Evolutionary conservation across 2,888 invertebrate genomes (phyloP).

Genomic region (Eurytoma californica): DNA sequence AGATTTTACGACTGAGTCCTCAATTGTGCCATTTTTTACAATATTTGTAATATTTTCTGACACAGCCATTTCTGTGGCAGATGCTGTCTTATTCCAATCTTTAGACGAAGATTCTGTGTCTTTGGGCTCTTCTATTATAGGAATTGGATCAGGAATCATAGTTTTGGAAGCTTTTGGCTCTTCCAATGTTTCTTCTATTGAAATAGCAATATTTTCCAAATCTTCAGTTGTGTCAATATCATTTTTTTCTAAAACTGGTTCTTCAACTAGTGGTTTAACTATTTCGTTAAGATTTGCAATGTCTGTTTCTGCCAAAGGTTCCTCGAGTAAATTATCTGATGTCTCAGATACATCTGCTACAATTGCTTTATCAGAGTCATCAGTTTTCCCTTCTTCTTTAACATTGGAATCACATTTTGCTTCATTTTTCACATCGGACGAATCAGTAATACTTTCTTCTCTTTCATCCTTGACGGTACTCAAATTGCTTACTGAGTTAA

Average conservation of each 20-base stretch:
- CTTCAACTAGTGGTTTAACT: conserved; percentile 58
- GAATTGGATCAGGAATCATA: conserved; percentile 67
- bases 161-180: conserved; percentile 60
- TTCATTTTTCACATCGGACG: conserved; percentile 4
- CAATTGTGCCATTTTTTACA: conserved; percentile 30
- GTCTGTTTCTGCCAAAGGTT: conserved; percentile 36
- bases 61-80: conserved; percentile 60
- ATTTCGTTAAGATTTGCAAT: conserved; percentile 15
- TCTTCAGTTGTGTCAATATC: conserved; percentile 19
- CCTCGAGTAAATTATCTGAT: conserved; percentile 27
- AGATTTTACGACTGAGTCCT: not conserved
- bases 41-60: conserved; percentile 41
- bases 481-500: not conserved
- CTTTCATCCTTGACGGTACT: not conserved
- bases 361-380: conserved; percentile 10
- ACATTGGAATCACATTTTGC: conserved; percentile 28
- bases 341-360: conserved; percentile 1
- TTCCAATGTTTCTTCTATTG: conserved; percentile 67
- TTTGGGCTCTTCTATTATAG: conserved; percentile 68
- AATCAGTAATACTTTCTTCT: conserved; percentile 29
- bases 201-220: conserved; percentile 19
- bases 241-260: conserved; percentile 51
- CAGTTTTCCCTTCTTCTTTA: conserved; percentile 29
- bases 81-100: conserved; percentile 58
- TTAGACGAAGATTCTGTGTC: conserved; percentile 56